phyloP scores from a whole-genome alignment of 2,888 invertebrate species.

The Hypercompe scribonia region DNA sequence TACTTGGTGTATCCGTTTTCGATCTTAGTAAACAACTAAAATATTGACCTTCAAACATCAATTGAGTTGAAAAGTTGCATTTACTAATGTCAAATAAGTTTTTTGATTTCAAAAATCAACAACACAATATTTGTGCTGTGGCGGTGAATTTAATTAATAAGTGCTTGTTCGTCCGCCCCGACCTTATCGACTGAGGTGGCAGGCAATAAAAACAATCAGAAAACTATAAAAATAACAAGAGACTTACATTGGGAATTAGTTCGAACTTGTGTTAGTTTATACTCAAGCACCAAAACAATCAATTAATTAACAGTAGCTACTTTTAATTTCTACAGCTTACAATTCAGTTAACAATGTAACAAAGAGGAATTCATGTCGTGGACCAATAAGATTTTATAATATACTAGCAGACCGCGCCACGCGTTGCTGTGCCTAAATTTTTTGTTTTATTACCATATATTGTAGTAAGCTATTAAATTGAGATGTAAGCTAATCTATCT shows the following conservation, averaged over 20 bases:
- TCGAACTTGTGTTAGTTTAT: conserved; percentile 24
- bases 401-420: too few species aligned
- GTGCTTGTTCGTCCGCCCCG: conserved; percentile 20
- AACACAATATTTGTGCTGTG: not conserved
- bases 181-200: conserved; percentile 19
- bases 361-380: not conserved
- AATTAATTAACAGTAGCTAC: not conserved
- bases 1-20: not conserved
- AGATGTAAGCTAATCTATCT: too few species aligned
- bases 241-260: conserved; percentile 22
- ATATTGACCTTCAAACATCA: not conserved
- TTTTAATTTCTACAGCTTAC: not conserved
- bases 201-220: conserved; percentile 26
- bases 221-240: conserved; percentile 31
- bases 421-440: too few species aligned
- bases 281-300: not conserved
- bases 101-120: not conserved
- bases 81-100: not conserved
- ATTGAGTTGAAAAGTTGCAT: not conserved
- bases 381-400: not conserved
- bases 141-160: conserved; percentile 18
- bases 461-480: too few species aligned
- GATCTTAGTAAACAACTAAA: not conserved
- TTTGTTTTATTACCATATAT: too few species aligned
- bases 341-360: not conserved